Evolutionary conservation across 2,888 invertebrate genomes (phyloP), one percentile per base, ranked within the genome.

Genomic region (Clivina fossor): DNA sequence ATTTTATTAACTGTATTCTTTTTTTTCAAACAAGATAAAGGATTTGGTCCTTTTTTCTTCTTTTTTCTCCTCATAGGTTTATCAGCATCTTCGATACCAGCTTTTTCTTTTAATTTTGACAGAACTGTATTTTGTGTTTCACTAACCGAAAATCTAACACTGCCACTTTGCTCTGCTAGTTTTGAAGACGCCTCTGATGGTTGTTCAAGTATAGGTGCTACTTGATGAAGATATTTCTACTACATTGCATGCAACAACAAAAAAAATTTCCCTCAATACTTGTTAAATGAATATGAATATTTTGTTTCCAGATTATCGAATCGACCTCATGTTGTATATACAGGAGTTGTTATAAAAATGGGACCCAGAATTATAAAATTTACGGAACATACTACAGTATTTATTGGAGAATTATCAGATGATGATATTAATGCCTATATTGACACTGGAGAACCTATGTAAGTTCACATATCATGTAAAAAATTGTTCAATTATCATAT

Each of bases 401-500:
- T 77, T 48, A 87, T 95, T 76, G 87, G 87, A 0, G 72, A 85
- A 26, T 69, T 92, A 56, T 77, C 82, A 9, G 74, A 80, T 2
- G 80, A 83, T 22, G 83, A 90, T 62, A 90, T 95, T 58, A 72
- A 79, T 58, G 81, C 80, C 0, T 95, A 95, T 69, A 82, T 94
- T 32, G 82, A 82, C 57, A 87, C 90, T 1, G 87, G 87, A 37
- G 90, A 94, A 74, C 88, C 93, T 2, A 78, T 93, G 92, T 92
- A 73, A 78, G 80, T 70, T 40, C 48, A 26, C 41, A 16, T 16
- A 46, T 28, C 19, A 37, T 53, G 44, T 43, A 38, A 5, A 15
- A 33, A 38, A 22, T 4, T 24, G 26, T 9, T 7, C 5, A 7
- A 24, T 24, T 24, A 24, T 24, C 9, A 24, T 24, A 9, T 9